A percentile compares a stretch with the other conserved stretches of the same genome.
phyloP scores from a whole-genome alignment of 2,888 invertebrate genomes.

The Drosophila merina region DNA sequence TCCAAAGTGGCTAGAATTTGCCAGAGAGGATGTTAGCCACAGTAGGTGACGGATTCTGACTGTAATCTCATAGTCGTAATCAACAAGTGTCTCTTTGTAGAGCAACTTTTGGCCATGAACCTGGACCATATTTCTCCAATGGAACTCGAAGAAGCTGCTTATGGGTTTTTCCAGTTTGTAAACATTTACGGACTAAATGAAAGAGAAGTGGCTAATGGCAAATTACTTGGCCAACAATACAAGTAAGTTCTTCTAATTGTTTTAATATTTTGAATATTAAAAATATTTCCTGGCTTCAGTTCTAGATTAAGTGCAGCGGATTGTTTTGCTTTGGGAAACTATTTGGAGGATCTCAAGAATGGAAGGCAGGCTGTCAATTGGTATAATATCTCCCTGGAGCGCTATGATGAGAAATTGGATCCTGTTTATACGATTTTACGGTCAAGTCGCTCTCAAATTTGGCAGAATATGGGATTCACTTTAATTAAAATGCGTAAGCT shows the following conservation, averaged over 20 bases:
- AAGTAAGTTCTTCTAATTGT: constrained; percentile 84
- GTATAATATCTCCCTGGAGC: constrained; percentile 38
- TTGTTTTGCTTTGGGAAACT: constrained; percentile 44
- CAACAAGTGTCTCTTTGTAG: background rate
- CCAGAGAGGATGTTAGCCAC: constrained; percentile 46
- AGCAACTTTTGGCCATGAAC: constrained; percentile 48
- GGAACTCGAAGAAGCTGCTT: constrained; percentile 95
- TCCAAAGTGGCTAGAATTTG: constrained; percentile 52
- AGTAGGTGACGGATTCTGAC: constrained; percentile 39
- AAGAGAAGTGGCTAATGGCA: constrained; percentile 91
- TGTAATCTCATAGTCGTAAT: background rate
- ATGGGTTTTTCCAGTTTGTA: constrained; percentile 94
- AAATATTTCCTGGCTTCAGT: constrained; percentile 39
- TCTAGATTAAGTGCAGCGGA: constrained; percentile 41
- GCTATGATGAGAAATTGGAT: constrained; percentile 21
- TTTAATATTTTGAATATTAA: background rate
- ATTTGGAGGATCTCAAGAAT: constrained; percentile 10
- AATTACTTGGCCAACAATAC: constrained; percentile 90
- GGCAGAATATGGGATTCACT: constrained; percentile 14
- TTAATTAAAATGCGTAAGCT: constrained; percentile 10
- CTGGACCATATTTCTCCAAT: constrained; percentile 88
- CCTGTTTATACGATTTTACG: constrained; percentile 32
- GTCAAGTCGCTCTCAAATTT: constrained; percentile 26
- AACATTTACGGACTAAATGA: constrained; percentile 94
- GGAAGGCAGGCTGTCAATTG: constrained; percentile 32